These are phyloP conservation scores for Pristionchus mayeri DNA, from an alignment of 2,888 invertebrate genomes.

Conservation along the genomic window DNA sequence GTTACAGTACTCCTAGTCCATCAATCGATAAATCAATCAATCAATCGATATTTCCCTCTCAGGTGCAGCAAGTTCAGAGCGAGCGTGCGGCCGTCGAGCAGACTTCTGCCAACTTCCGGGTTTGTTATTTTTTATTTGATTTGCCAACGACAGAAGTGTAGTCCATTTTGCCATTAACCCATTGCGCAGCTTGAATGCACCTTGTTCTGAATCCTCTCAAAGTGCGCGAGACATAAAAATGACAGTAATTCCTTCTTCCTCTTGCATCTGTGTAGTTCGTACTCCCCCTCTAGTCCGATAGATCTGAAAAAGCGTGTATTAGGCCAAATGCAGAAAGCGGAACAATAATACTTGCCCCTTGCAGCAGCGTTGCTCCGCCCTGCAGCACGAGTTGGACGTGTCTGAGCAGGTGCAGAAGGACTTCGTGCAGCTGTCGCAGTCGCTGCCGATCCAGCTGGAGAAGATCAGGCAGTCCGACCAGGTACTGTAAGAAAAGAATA, in stretches of 20 bases:
- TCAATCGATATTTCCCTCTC: background rate
- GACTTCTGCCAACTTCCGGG: conserved; percentile 63
- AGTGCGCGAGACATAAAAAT: background rate
- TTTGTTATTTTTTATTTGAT: background rate
- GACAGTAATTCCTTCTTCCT: background rate
- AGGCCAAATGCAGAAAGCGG: too few species aligned
- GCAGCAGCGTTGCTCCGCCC: conserved; percentile 63
- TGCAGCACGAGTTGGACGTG: conserved; percentile 82
- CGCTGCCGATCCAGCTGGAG: conserved; percentile 93
- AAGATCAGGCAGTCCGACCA: conserved; percentile 93
- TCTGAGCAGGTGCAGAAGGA: conserved; percentile 91
- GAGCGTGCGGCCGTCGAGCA: conserved; percentile 64
- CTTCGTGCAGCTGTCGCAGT: conserved; percentile 95
- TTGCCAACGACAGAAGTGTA: too few species aligned
- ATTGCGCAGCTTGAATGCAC: too few species aligned
- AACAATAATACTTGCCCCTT: background rate
- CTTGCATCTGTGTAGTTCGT: background rate
- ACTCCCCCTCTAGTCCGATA: background rate
- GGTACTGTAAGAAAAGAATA: background rate
- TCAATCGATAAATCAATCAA: too few species aligned
- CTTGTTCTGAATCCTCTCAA: too few species aligned
- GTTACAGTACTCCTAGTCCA: too few species aligned
- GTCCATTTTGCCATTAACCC: too few species aligned
- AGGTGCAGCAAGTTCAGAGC: conserved; percentile 59
- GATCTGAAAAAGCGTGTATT: too few species aligned